These are phyloP conservation scores for Tinea trinotella DNA, from an alignment of 2,888 invertebrate species.

Conservation along the genomic window DNA sequence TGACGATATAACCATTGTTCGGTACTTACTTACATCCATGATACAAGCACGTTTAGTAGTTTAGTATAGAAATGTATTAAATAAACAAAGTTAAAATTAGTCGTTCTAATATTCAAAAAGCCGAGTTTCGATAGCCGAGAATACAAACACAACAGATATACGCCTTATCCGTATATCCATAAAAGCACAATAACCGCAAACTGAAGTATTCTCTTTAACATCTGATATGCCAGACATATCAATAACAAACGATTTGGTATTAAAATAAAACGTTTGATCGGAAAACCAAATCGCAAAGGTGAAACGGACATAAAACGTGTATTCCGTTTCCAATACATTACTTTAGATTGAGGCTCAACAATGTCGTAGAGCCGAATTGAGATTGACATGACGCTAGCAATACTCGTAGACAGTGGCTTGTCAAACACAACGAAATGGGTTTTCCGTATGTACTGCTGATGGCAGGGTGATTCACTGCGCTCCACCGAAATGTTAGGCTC, in stretches of 20 bases:
- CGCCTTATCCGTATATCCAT: too few species aligned
- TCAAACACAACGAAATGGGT: conserved; percentile 25
- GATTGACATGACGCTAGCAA: conserved; percentile 23
- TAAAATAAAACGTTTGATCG: conserved; percentile 9
- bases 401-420: conserved; percentile 19
- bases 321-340: conserved; percentile 15
- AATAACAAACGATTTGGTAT: neutral
- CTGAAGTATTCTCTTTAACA: too few species aligned
- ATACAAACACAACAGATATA: too few species aligned
- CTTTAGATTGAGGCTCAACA: conserved; percentile 20
- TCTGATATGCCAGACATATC: neutral
- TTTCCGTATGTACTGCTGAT: conserved; percentile 21
- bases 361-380: conserved; percentile 22
- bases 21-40: too few species aligned
- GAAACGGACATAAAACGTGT: conserved; percentile 8
- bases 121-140: too few species aligned
- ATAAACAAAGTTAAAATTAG: too few species aligned
- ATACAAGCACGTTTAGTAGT: too few species aligned
- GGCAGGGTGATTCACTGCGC: conserved; percentile 18
- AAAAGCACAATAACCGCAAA: too few species aligned
- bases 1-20: too few species aligned
- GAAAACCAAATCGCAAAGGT: conserved; percentile 2
- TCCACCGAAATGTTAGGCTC: neutral
- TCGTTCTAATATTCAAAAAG: too few species aligned
- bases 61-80: too few species aligned